Evolutionary conservation across 2,113 vertebrate species (phyloP).

Genomic region (Paratilapia polleni): DNA sequence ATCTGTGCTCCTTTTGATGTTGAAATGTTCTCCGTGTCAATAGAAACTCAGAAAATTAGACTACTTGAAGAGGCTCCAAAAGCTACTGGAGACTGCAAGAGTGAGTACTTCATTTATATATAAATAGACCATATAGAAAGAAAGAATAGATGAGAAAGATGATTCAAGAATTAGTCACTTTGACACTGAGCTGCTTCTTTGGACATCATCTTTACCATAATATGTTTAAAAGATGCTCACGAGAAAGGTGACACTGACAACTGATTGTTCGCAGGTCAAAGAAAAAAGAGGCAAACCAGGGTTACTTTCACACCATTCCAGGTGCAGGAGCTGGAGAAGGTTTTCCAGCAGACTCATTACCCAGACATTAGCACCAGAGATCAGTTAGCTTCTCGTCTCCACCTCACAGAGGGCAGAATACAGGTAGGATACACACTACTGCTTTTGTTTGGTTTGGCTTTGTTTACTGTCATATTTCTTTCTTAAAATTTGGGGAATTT

Average conservation of each 20-base stretch:
- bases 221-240: background rate
- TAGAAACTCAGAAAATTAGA: slow-evolving; percentile 36
- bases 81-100: background rate
- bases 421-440: slow-evolving; percentile 44
- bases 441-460: background rate
- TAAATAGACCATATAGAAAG: too few relatives aligned
- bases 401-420: slow-evolving; percentile 65
- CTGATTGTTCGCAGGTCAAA: slow-evolving; percentile 43
- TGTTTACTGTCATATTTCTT: background rate
- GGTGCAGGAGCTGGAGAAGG: slow-evolving; percentile 69
- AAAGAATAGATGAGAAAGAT: accelerated
- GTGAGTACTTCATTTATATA: slow-evolving; percentile 11
- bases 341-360: slow-evolving; percentile 70
- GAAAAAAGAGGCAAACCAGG: slow-evolving; percentile 70
- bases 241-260: background rate
- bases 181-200: background rate
- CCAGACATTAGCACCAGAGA: slow-evolving; percentile 69
- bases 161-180: background rate
- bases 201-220: background rate
- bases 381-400: slow-evolving; percentile 60
- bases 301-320: slow-evolving; percentile 67
- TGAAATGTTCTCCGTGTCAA: background rate
- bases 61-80: slow-evolving; percentile 18
- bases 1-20: background rate
- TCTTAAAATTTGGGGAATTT: background rate